Evolutionary conservation across 2,113 vertebrate genomes (phyloP), one percentile per base, ranked within the genome.

Genomic region (Anhinga rufa): DNA sequence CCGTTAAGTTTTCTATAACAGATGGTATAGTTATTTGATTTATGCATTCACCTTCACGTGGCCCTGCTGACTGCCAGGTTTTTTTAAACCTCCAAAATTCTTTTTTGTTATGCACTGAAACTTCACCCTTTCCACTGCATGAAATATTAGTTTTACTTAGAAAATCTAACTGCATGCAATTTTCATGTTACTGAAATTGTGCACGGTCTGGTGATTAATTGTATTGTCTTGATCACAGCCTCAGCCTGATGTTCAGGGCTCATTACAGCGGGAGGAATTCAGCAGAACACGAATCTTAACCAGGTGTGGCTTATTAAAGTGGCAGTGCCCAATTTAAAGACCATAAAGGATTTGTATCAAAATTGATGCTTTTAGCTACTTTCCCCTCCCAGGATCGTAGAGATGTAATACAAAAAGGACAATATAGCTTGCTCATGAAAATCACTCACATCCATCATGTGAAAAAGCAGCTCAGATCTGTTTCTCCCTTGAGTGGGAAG

Each of bases 1-100:
- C 89, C 54, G 71, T 96, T 97, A 97, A 98, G 96, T 97, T 98
- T 97, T 96, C 92, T 97, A 55, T 97, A 98, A 97, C 97, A 98
- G 98, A 98, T 97, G 97, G 97, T 86, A 95, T 82, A 95, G 88
- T 95, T 96, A 96, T 97, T 97, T 98, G 97, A 98, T 97, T 98
- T 98, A 97, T 97, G 97, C 71, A 95, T 93, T 98, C 95, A 97
- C 97, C 97, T 98, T 97, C 94, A 95, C 17, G n/a, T 97, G 94
- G 97, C 88, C 97, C 95, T 98, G 97, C 96, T 97, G 96, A 98
- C 95, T 97, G 96, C 96, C 96, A 96, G 94, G 14, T 83, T 97
- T 96, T 94, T 95, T 95, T 90, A 93, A 95, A 91, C 57, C 82
- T 87, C 96, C 7, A 0, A 96, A 97, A 97, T 92, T 95, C 72